phyloP scores from a whole-genome alignment of 64 coral and sea anemone species.

The Porites lutea region DNA sequence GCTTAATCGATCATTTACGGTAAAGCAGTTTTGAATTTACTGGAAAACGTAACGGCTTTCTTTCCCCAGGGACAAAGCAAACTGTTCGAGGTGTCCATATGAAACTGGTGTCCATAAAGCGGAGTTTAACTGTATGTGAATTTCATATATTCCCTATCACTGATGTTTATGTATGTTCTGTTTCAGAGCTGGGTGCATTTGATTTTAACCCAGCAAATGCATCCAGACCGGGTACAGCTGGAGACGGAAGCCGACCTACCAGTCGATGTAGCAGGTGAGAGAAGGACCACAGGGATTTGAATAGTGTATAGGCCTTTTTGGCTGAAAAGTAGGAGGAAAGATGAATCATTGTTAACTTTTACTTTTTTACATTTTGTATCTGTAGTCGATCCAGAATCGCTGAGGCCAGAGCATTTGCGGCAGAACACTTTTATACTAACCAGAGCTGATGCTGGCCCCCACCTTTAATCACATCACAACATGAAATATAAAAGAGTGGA shows the following conservation, averaged over 20 bases:
- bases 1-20: too few relatives aligned
- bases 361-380: constrained; percentile 4
- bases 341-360: neutral
- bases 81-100: too few relatives aligned
- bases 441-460: neutral
- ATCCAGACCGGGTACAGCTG: constrained; percentile 2
- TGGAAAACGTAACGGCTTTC: too few relatives aligned
- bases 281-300: too few relatives aligned
- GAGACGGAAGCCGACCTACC: constrained; percentile 35
- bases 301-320: neutral
- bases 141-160: neutral
- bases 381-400: constrained; percentile 90
- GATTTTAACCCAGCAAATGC: neutral
- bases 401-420: constrained; percentile 77
- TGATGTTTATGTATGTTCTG: neutral
- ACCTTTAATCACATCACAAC: neutral
- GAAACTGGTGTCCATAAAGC: too few relatives aligned
- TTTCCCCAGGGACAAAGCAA: too few relatives aligned
- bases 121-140: too few relatives aligned
- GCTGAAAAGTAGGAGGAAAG: neutral
- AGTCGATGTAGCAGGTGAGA: constrained; percentile 84
- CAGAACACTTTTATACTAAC: constrained; percentile 48
- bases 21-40: too few relatives aligned
- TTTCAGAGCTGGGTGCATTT: neutral
- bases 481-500: neutral